Evolutionary conservation across 2,888 invertebrate species (phyloP), one percentile per base, ranked within the genome.

Genomic region (Priocnemis perturbator): DNA sequence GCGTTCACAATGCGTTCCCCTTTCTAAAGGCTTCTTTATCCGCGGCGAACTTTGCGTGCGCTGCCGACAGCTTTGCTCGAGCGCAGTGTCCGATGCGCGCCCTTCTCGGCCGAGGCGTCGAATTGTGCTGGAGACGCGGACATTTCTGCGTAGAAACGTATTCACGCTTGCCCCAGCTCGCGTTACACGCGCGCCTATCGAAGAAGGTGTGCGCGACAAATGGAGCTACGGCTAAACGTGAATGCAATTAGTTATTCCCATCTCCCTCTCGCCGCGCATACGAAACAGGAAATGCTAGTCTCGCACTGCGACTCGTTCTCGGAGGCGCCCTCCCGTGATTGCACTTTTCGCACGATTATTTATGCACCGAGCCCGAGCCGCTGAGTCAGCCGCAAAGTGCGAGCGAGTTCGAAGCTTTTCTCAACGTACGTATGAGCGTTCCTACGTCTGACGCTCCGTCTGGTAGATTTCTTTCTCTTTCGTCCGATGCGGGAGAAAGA

Each of bases 241-340:
- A 66, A 67, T 64, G 67, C 69, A 75, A 73, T 78, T 71, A 59
- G 21, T 37, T 37, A 37, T 67, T 71, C 64, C 60, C 61, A 74
- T 70, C 11, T 3, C 37, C 37, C 52, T 70, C 59, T 65, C 71
- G 67, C 64, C 64, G 58, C 26, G 65, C 64, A 30, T 45, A 56
- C 64, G 67, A 73, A 78, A 73, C 78, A 72, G 78, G 78, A 78
- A 78, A 71, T 63, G 69, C 64, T 78, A 73, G 72, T 74, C 65
- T 67, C 45, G 64, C 64, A 50, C 23, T 60, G 70, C 57, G 52
- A 65, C 71, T 66, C 20, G 59, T 52, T 56, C 52, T 69, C 55
- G 52, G 57, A 57, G 60, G 66, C 64, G 55, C 15, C 20, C 19
- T 19, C 14, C 50, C 15, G 37, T 56, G 7, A 15, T 30, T n/a